Evolutionary conservation across 2,797 vertebrate species (phyloP).

Genomic region (Mormyrus proboscirostris): DNA sequence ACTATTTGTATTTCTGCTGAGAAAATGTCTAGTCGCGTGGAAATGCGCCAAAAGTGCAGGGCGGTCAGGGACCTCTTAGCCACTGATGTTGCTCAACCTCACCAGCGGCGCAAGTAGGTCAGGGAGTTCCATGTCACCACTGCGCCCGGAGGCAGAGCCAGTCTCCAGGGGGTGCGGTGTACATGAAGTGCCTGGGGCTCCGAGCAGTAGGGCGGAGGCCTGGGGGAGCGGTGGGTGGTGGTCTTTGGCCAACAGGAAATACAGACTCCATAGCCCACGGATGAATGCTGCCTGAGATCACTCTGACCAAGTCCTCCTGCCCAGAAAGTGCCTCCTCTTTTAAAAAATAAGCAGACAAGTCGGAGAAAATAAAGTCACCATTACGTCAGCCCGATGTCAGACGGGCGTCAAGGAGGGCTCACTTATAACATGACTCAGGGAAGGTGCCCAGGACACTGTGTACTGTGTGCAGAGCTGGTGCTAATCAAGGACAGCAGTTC

Average conservation of each 20-base stretch:
- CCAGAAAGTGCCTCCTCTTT: background rate
- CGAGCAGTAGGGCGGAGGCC: background rate
- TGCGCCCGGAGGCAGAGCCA: background rate
- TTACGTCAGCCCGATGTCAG: background rate
- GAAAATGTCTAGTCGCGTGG: slow-evolving; percentile 48
- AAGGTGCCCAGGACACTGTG: background rate
- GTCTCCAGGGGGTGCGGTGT: background rate
- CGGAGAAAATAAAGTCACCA: background rate
- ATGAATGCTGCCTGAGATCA: background rate
- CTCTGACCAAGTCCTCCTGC: background rate
- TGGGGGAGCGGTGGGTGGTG: background rate
- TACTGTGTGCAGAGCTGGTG: background rate
- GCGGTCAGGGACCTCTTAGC: slow-evolving; percentile 38
- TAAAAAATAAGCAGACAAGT: background rate
- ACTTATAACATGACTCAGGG: background rate
- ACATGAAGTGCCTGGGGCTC: slow-evolving; percentile 1
- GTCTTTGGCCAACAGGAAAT: background rate
- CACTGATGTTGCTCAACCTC: slow-evolving; percentile 30
- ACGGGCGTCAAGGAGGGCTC: background rate
- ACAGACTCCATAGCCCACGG: background rate
- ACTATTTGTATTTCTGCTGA: slow-evolving; percentile 49
- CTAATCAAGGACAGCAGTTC: background rate
- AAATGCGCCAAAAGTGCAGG: slow-evolving; percentile 29
- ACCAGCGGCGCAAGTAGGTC: slow-evolving; percentile 24
- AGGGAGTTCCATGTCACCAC: background rate